These are phyloP conservation scores for Artibeus jamaicensis DNA, from an alignment of 2,797 vertebrate genomes.

Conservation along the genomic window DNA sequence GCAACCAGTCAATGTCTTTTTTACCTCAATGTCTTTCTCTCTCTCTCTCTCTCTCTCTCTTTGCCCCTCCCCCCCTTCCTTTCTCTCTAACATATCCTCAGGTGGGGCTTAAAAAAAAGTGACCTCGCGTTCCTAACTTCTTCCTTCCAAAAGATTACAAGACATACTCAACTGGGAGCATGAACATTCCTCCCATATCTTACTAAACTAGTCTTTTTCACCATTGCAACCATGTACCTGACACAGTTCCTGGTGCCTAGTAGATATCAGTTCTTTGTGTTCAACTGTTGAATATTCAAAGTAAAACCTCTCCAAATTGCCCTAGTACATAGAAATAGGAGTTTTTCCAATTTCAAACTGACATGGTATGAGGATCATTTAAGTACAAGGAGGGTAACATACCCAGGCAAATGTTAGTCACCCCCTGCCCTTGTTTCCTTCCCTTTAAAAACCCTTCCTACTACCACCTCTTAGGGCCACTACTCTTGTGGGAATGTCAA, in stretches of 20 bases:
- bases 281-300: constrained; percentile 1
- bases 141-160: background rate
- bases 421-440: constrained; percentile 19
- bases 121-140: background rate
- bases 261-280: background rate
- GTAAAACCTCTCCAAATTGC: constrained; percentile 32
- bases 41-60: background rate
- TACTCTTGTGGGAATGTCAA: background rate
- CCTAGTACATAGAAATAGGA: background rate
- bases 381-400: constrained; percentile 56
- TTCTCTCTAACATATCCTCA: background rate
- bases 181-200: background rate
- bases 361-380: constrained; percentile 30
- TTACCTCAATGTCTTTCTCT: background rate
- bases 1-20: background rate
- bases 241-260: background rate
- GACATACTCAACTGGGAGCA: background rate
- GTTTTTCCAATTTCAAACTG: constrained; percentile 29
- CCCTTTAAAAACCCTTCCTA: constrained; percentile 36
- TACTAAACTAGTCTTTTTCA: background rate
- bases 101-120: background rate
- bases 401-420: constrained; percentile 47
- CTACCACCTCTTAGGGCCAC: background rate
- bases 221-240: background rate
- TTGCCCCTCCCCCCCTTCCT: too few relatives aligned